Percentiles rank a stretch among this genome's conserved stretches.
These are phyloP conservation scores for Brachyrhaphis roseni DNA, from an alignment of 2,797 vertebrate genomes.

Conservation along the genomic window DNA sequence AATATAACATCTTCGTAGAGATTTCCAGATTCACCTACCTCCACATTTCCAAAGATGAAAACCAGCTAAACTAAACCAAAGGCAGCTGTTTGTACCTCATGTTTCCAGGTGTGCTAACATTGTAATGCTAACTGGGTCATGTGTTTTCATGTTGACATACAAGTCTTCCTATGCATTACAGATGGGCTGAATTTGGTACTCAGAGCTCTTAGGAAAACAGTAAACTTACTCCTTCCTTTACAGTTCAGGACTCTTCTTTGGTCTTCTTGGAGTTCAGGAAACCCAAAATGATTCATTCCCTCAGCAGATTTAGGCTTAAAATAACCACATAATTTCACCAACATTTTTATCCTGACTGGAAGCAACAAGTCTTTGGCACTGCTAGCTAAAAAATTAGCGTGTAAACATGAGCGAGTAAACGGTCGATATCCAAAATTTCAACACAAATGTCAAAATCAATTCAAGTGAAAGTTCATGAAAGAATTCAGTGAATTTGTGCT, in stretches of 20 bases:
- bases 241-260: conserved; percentile 18
- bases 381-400: no score
- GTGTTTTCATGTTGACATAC: conserved; percentile 35
- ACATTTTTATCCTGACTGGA: background rate
- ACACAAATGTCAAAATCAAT: background rate
- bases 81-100: background rate
- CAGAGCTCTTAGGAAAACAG: conserved; percentile 67
- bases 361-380: background rate
- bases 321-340: no score
- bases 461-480: background rate
- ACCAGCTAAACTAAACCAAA: background rate
- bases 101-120: conserved; percentile 3
- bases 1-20: background rate
- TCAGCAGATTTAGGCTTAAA: background rate
- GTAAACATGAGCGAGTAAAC: no score
- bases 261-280: background rate
- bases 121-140: conserved; percentile 20
- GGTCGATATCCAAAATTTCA: background rate
- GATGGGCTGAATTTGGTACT: conserved; percentile 63
- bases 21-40: background rate
- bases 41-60: background rate
- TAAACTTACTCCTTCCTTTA: conserved; percentile 55
- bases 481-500: background rate
- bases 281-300: background rate
- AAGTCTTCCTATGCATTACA: conserved; percentile 39